These are phyloP conservation scores for Crenichthys baileyi DNA, from an alignment of 2,797 vertebrate genomes.

Conservation along the genomic window DNA sequence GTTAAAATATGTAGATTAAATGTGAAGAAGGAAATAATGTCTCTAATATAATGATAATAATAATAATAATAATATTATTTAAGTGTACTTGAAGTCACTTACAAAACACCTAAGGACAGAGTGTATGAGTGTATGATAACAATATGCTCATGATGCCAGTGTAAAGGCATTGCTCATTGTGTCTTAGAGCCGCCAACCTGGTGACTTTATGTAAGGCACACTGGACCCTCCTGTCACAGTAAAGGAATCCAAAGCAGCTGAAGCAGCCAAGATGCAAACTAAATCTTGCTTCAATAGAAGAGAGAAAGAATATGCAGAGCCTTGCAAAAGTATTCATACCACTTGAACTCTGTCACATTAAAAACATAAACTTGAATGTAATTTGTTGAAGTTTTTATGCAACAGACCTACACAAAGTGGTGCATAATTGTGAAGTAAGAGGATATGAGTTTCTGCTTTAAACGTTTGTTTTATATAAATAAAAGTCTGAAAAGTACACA, in stretches of 20 bases:
- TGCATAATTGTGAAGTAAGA: not conserved
- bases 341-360: not conserved
- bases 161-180: not conserved
- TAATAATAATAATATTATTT: no score
- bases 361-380: not conserved
- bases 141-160: not conserved
- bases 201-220: not conserved
- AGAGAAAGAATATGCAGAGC: not conserved
- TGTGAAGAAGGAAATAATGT: not conserved
- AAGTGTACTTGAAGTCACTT: not conserved
- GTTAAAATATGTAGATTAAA: not conserved
- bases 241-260: constrained; percentile 12
- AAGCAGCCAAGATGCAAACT: constrained; percentile 1
- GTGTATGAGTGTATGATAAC: no score
- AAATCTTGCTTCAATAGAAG: not conserved
- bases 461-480: not conserved
- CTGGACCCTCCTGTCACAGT: not conserved
- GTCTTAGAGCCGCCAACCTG: not conserved
- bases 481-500: not conserved
- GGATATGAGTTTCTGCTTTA: not conserved
- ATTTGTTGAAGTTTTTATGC: not conserved
- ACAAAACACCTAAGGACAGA: not conserved
- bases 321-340: not conserved
- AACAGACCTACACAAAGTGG: no score
- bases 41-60: no score